phyloP scores from a whole-genome alignment of 2,797 vertebrate genomes.

The Sparus aurata region DNA sequence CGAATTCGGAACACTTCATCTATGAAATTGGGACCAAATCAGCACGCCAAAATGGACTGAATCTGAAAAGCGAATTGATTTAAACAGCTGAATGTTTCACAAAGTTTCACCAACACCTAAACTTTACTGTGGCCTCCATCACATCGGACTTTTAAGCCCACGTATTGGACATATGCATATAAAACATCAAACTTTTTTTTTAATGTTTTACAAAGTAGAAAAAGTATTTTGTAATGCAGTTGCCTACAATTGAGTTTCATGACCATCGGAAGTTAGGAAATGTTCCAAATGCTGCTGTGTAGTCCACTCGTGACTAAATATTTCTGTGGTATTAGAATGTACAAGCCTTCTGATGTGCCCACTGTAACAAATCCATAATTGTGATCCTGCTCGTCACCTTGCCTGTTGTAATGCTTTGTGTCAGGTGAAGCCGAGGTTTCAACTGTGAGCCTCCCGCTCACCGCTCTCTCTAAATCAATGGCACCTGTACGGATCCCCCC shows the following conservation, averaged over 20 bases:
- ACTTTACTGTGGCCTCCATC: neutral
- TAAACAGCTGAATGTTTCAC: neutral
- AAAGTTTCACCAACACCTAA: neutral
- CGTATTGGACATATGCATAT: neutral
- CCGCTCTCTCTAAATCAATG: slow-evolving; percentile 24
- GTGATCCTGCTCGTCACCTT: neutral
- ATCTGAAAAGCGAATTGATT: neutral
- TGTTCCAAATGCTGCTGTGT: neutral
- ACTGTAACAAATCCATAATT: neutral
- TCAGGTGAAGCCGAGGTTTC: slow-evolving; percentile 25
- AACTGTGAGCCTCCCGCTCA: slow-evolving; percentile 8
- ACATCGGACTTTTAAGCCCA: neutral
- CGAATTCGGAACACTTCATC: neutral
- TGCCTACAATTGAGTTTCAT: neutral
- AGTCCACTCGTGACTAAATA: neutral
- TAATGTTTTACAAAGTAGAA: neutral
- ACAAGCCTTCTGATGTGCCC: neutral
- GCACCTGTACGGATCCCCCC: slow-evolving; percentile 16
- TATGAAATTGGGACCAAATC: neutral
- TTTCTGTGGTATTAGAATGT: neutral
- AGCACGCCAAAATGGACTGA: neutral
- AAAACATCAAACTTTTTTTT: neutral
- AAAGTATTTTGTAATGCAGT: neutral
- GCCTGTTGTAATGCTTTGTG: slow-evolving; percentile 16
- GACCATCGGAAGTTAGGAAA: neutral